These are phyloP conservation scores for Silurus asotus DNA, from an alignment of 2,113 vertebrate genomes.

Conservation along the genomic window DNA sequence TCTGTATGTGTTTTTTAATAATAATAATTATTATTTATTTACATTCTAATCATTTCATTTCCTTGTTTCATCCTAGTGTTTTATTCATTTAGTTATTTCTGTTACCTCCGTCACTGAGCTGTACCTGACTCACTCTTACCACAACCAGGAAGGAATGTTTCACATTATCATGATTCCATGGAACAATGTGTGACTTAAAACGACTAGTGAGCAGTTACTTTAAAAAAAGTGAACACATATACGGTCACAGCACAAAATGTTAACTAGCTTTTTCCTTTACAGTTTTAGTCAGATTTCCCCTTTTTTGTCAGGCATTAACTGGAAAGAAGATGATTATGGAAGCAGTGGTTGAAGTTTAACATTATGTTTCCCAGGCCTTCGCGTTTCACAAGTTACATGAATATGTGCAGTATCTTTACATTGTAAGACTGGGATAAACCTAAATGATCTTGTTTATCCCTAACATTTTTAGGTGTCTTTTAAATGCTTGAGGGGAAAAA, in stretches of 20 bases:
- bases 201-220: slow-evolving; percentile 7
- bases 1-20: neutral
- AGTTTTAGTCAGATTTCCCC: neutral
- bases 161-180: slow-evolving; percentile 22
- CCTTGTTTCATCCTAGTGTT: neutral
- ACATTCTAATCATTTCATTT: neutral
- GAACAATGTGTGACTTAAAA: slow-evolving; percentile 25
- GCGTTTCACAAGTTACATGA: neutral
- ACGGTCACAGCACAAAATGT: neutral
- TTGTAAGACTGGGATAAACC: neutral
- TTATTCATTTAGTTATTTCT: neutral
- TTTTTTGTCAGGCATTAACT: slow-evolving; percentile 38
- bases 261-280: slow-evolving; percentile 20
- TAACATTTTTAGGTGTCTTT: neutral
- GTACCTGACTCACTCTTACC: slow-evolving; percentile 1
- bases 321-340: neutral
- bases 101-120: neutral
- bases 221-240: neutral
- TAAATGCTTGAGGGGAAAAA: neutral
- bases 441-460: neutral
- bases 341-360: neutral
- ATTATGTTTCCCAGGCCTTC: neutral
- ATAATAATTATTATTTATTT: neutral
- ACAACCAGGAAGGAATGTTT: slow-evolving; percentile 13
- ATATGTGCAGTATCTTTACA: neutral